Evolutionary conservation across 2,113 vertebrate species (phyloP).

Genomic region (Cyprinodon tularosa): DNA sequence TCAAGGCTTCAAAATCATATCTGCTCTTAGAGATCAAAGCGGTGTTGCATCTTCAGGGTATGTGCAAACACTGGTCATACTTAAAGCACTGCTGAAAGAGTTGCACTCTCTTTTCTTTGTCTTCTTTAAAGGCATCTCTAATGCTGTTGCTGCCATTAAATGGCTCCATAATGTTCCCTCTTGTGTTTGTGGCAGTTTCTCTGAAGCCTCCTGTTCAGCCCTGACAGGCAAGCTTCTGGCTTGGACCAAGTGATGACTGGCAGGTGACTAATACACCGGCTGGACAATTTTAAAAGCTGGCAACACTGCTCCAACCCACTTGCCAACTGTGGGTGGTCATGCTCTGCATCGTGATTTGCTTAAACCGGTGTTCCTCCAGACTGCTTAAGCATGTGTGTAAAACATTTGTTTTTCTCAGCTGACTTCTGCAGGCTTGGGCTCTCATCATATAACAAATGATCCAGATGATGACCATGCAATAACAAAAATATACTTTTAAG

Average conservation of each 20-base stretch:
- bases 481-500: neutral
- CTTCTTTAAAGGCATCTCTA: conserved; percentile 34
- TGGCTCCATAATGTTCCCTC: neutral
- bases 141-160: conserved; percentile 26
- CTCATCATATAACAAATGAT: neutral
- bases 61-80: conserved; percentile 41
- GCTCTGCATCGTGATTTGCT: conserved; percentile 42
- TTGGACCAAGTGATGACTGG: conserved; percentile 51
- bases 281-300: conserved; percentile 54
- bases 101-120: conserved; percentile 45
- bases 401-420: conserved; percentile 24
- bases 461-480: conserved; percentile 3
- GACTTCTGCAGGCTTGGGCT: conserved; percentile 1
- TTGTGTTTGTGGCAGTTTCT: conserved; percentile 20
- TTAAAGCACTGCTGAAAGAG: conserved; percentile 16
- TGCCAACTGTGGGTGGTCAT: conserved; percentile 56
- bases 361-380: conserved; percentile 44
- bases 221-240: conserved; percentile 38
- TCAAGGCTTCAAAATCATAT: conserved; percentile 29
- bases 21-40: conserved; percentile 35
- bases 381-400: conserved; percentile 12
- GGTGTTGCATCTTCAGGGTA: conserved; percentile 28
- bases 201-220: conserved; percentile 18
- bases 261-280: conserved; percentile 69
- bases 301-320: conserved; percentile 48